A percentile compares a stretch with the other conserved stretches of the same genome.
Evolutionary conservation across 2,113 vertebrate species (phyloP).

Genomic region (Pachyramphus minor): DNA sequence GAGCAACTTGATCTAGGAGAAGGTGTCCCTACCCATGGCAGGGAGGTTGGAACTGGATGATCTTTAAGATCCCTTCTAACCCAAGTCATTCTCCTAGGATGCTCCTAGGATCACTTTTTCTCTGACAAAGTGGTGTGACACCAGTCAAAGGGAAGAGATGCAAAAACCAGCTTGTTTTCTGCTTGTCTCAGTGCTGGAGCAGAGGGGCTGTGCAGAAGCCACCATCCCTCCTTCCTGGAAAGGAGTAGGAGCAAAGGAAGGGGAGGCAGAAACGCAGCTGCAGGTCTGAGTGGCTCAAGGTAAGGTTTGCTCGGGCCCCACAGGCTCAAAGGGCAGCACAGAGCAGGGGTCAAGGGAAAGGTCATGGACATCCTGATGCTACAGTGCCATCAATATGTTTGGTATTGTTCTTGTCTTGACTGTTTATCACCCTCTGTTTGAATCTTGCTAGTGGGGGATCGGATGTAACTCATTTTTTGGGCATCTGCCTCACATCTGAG

Average conservation of each 20-base stretch:
- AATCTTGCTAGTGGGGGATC: background rate
- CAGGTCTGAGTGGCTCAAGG: background rate
- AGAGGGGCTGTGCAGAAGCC: background rate
- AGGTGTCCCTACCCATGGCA: background rate
- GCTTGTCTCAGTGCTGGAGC: background rate
- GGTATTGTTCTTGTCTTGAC: background rate
- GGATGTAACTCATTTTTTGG: background rate
- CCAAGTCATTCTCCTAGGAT: background rate
- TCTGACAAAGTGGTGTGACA: background rate
- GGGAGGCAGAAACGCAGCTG: background rate
- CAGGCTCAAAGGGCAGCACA: background rate
- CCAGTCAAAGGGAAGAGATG: background rate
- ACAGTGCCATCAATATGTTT: background rate
- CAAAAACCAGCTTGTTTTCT: background rate
- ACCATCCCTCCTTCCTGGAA: background rate
- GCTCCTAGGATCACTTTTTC: background rate
- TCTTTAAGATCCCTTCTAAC: background rate
- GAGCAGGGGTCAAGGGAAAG: background rate
- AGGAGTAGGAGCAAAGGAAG: background rate
- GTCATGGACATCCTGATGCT: background rate
- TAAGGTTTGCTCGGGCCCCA: background rate
- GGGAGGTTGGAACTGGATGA: background rate
- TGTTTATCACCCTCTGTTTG: background rate
- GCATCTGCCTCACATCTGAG: background rate
- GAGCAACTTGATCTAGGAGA: background rate